Evolutionary conservation across 2,888 invertebrate species (phyloP).

Genomic region (Megamerina dolium): DNA sequence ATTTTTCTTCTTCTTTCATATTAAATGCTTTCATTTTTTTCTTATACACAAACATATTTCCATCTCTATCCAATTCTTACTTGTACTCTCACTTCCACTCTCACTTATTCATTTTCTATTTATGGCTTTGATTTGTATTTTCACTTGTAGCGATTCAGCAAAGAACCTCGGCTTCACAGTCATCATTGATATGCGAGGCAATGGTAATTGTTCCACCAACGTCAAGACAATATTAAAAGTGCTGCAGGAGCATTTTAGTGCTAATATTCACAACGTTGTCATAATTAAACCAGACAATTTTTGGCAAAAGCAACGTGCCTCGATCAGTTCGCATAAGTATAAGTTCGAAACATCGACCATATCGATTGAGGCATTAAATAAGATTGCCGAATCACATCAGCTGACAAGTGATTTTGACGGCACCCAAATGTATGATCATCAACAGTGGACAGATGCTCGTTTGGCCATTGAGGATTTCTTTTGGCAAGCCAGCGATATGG

Average conservation of each 20-base stretch:
- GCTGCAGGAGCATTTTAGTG: constrained; percentile 91
- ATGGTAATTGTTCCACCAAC: constrained; percentile 72
- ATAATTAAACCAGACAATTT: constrained; percentile 99
- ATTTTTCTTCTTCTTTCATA: no score
- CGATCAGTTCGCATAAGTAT: constrained; percentile 95
- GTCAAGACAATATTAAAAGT: constrained; percentile 97
- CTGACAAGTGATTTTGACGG: constrained; percentile 92
- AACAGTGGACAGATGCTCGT: constrained; percentile 94
- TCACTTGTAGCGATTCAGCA: constrained; percentile 44
- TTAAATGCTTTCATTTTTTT: no score
- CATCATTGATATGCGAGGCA: constrained; percentile 95
- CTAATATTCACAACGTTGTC: constrained; percentile 86
- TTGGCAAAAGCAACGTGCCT: constrained; percentile 99
- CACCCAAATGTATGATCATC: constrained; percentile 88
- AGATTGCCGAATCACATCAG: constrained; percentile 89
- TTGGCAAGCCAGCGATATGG: constrained; percentile 90
- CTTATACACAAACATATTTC: no score
- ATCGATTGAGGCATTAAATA: constrained; percentile 88
- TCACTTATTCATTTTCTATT: constrained; percentile 3
- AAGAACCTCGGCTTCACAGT: constrained; percentile 84
- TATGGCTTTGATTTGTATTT: no score
- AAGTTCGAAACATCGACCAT: constrained; percentile 99
- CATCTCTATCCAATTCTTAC: no score
- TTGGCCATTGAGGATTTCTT: constrained; percentile 91
- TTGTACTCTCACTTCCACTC: no score